Conservation (phyloP, 2,113 vertebrate species). For the Callipepla squamata region DNA sequence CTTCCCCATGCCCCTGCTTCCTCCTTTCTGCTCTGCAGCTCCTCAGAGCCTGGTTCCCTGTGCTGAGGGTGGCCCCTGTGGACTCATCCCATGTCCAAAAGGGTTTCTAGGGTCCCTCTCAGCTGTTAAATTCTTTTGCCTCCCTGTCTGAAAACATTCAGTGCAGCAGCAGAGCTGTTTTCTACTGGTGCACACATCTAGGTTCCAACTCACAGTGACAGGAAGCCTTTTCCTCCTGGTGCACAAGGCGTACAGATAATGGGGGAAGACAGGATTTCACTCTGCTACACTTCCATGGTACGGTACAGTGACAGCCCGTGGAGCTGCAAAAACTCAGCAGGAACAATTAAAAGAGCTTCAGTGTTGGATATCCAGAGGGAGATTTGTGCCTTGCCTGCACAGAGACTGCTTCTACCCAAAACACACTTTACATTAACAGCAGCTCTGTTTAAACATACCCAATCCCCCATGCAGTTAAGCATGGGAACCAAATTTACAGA, state of each 20-base stretch:
- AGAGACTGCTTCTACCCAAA: neutral
- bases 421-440: neutral
- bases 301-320: neutral
- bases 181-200: neutral
- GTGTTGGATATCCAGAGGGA: neutral
- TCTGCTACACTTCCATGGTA: neutral
- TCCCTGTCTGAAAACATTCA: neutral
- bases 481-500: neutral
- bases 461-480: neutral
- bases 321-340: neutral
- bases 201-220: neutral
- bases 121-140: fast-evolving
- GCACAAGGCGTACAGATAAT: fast-evolving
- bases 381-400: neutral
- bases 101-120: fast-evolving
- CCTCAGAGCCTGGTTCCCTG: neutral
- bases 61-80: neutral
- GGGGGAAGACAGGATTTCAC: neutral
- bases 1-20: neutral
- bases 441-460: neutral
- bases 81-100: neutral
- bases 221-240: neutral
- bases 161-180: neutral
- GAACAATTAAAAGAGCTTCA: neutral
- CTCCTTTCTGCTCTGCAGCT: neutral